Evolutionary conservation across 2,888 invertebrate genomes (phyloP).

Genomic region (Nebria salina): DNA sequence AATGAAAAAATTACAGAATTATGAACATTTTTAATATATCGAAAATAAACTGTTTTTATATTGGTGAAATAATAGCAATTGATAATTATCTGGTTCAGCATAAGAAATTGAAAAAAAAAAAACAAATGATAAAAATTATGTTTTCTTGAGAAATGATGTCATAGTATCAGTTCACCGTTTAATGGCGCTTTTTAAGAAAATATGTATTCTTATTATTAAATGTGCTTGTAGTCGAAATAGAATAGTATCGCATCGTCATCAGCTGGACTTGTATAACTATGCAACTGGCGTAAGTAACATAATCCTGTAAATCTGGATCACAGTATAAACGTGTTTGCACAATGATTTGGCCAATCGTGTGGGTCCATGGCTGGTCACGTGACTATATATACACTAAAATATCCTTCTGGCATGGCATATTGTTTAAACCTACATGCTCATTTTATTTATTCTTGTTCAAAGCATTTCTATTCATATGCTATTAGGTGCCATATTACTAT

Average conservation of each 20-base stretch:
- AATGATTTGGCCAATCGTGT: conserved; percentile 52
- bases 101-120: too few relatives aligned
- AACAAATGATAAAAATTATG: background rate
- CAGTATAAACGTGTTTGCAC: conserved; percentile 49
- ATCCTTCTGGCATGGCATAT: background rate
- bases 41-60: too few relatives aligned
- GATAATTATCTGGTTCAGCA: too few relatives aligned
- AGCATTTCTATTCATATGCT: background rate
- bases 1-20: background rate
- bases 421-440: background rate
- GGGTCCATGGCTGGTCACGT: conserved; percentile 51
- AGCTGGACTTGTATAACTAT: conserved; percentile 39
- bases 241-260: conserved; percentile 15
- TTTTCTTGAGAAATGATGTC: too few relatives aligned
- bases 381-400: conserved; percentile 24
- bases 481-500: too few relatives aligned
- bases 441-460: background rate
- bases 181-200: background rate
- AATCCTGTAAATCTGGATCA: conserved; percentile 41
- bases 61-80: too few relatives aligned
- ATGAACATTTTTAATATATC: too few relatives aligned
- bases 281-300: conserved; percentile 44
- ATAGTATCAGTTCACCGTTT: background rate
- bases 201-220: background rate
- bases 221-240: background rate